Conservation (phyloP, 2,888 invertebrate genomes). For the Lacanobia wlatinum region DNA sequence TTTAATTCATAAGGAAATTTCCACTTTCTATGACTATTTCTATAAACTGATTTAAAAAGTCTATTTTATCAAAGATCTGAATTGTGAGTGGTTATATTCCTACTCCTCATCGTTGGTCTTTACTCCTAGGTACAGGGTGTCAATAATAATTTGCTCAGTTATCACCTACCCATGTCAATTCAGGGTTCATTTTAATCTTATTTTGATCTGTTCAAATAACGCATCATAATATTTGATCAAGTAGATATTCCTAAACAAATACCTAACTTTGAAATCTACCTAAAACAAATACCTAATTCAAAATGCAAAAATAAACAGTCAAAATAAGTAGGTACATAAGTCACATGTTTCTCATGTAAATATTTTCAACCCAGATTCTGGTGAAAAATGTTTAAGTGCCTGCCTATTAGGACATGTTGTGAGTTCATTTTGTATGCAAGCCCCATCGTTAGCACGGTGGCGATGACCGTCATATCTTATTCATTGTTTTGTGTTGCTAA, state of each 20-base stretch:
- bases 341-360: slow-evolving; percentile 6
- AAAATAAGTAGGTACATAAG: neutral
- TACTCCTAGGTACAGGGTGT: no score
- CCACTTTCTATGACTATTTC: no score
- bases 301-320: neutral
- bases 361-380: slow-evolving; percentile 16
- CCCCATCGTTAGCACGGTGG: slow-evolving; percentile 13
- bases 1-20: no score
- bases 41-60: no score
- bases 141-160: neutral
- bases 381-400: neutral
- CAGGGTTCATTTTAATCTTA: neutral
- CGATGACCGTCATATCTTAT: slow-evolving; percentile 36
- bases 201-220: neutral
- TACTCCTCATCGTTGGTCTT: no score
- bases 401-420: neutral
- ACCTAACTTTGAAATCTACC: neutral
- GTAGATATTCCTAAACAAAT: slow-evolving; percentile 1
- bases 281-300: neutral
- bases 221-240: slow-evolving; percentile 4
- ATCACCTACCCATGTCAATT: no score
- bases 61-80: no score
- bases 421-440: slow-evolving; percentile 15
- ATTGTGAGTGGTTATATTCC: no score
- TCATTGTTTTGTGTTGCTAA: slow-evolving; percentile 43